Conservation (phyloP, 2,888 invertebrate genomes). For the Gryllus longicercus region DNA sequence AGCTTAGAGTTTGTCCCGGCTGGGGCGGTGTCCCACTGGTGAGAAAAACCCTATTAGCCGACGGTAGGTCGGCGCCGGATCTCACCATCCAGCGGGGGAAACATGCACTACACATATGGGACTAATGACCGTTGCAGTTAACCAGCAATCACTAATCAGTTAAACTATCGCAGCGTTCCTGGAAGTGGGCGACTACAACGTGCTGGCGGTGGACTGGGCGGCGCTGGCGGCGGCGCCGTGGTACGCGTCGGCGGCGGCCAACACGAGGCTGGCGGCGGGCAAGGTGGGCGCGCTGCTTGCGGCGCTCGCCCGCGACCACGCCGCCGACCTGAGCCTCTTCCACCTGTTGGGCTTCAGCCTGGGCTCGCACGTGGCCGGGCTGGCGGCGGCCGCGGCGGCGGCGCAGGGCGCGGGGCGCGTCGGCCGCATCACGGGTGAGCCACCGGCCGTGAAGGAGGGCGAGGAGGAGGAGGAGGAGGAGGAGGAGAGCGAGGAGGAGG, state of each 20-base stretch:
- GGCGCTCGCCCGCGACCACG: constrained; percentile 29
- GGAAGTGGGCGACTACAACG: constrained; percentile 32
- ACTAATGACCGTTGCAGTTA: no score
- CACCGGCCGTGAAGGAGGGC: no score
- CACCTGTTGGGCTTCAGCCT: constrained; percentile 37
- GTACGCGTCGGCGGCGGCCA: constrained; percentile 35
- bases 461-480: no score
- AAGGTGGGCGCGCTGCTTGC: constrained; percentile 31
- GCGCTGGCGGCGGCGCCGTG: constrained; percentile 34
- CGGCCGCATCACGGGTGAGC: neutral
- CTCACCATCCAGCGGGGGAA: no score
- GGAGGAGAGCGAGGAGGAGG: no score
- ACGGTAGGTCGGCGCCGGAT: no score
- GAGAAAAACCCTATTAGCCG: no score
- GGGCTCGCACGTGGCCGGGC: constrained; percentile 36
- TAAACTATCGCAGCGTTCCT: constrained; percentile 31
- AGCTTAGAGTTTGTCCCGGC: no score
- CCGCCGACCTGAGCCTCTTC: constrained; percentile 32
- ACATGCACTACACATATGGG: no score
- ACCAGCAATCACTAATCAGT: no score
- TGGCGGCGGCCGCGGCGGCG: constrained; percentile 30
- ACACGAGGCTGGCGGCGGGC: constrained; percentile 33
- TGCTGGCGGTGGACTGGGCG: constrained; percentile 35
- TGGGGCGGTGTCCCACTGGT: no score
- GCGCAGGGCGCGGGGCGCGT: constrained; percentile 3